Conservation (phyloP, 2,888 invertebrate species). For the Ophion slaviceki region DNA sequence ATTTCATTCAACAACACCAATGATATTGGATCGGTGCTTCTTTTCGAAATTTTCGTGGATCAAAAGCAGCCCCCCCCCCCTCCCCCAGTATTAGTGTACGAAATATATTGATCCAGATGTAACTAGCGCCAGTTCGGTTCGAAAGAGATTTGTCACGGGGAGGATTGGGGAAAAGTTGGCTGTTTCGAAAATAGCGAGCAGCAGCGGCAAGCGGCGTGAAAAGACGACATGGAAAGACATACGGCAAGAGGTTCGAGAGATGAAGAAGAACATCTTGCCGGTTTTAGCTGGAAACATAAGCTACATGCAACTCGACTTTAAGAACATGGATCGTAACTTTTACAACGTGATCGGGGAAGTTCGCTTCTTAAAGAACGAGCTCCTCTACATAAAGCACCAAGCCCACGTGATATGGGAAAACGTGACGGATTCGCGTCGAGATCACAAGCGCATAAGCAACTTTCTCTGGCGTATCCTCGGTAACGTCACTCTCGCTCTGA, state of each 20-base stretch:
- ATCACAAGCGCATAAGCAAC: slow-evolving; percentile 46
- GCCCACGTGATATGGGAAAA: slow-evolving; percentile 46
- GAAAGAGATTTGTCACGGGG: neutral
- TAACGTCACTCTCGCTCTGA: slow-evolving; percentile 27
- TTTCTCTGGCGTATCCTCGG: slow-evolving; percentile 30
- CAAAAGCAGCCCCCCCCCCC: too few species aligned
- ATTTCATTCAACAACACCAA: too few species aligned
- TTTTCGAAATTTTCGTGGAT: too few species aligned
- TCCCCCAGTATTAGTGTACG: too few species aligned
- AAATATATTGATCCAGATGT: neutral
- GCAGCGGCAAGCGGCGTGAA: neutral
- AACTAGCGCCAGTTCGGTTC: neutral
- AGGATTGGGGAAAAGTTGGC: neutral
- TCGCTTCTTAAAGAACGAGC: slow-evolving; percentile 47
- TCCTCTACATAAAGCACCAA: slow-evolving; percentile 39
- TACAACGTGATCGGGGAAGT: slow-evolving; percentile 45
- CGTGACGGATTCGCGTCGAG: slow-evolving; percentile 49
- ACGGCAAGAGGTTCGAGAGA: slow-evolving; percentile 31
- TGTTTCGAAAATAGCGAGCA: neutral
- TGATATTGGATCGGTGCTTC: too few species aligned
- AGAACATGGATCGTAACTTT: slow-evolving; percentile 29
- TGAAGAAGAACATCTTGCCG: slow-evolving; percentile 40
- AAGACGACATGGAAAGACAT: slow-evolving; percentile 32
- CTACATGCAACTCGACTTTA: slow-evolving; percentile 36
- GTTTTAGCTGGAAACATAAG: slow-evolving; percentile 36